Percentiles rank a stretch among this genome's conserved stretches.
These are phyloP conservation scores for Oenanthe melanoleuca DNA, from an alignment of 2,113 vertebrate species.

Conservation along the genomic window DNA sequence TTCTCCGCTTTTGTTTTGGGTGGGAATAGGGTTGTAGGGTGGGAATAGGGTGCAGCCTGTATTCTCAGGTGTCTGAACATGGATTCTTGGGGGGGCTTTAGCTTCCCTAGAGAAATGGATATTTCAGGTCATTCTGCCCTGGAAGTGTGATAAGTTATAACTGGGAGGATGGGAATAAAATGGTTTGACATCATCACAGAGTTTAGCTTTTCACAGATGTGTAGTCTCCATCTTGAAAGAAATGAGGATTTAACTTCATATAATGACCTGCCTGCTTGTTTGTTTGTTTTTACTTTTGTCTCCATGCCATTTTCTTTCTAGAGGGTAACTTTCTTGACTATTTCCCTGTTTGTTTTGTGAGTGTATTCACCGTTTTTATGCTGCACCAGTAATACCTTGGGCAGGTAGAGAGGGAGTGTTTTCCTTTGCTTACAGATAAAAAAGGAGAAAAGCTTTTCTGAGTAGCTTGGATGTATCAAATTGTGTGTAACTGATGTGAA, in stretches of 20 bases:
- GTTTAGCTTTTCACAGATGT: not conserved
- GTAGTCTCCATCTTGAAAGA: not conserved
- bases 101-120: not conserved
- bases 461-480: not conserved
- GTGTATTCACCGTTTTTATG: not conserved
- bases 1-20: not conserved
- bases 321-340: not conserved
- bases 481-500: not conserved
- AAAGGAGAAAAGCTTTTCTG: not conserved
- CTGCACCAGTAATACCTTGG: not conserved
- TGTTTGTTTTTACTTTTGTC: not conserved
- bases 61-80: not conserved
- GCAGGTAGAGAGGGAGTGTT: not conserved
- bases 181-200: not conserved
- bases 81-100: not conserved
- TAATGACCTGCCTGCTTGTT: not conserved
- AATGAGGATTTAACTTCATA: not conserved
- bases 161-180: not conserved
- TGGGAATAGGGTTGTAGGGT: not conserved
- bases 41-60: rapidly evolving
- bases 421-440: not conserved
- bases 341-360: not conserved
- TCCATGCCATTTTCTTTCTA: not conserved
- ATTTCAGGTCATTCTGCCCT: not conserved
- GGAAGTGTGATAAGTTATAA: not conserved